Evolutionary conservation across 2,797 vertebrate species (phyloP), one percentile per base, ranked within the genome.

Genomic region (Scolopax bukidnonensis): DNA sequence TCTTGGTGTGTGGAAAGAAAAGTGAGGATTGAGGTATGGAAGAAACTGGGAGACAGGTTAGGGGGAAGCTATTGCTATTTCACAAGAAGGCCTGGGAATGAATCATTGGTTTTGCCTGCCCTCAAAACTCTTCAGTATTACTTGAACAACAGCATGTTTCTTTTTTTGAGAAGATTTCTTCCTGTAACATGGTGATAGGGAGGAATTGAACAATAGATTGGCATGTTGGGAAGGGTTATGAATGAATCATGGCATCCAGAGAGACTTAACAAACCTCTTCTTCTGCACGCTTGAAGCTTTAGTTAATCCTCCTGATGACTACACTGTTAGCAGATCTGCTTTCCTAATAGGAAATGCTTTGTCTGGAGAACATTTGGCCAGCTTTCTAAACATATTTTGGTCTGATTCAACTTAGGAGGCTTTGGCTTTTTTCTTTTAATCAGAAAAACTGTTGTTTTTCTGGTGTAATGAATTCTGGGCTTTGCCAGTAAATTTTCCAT

Each of bases 21-120:
- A 50, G 8, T 54, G 65, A 54, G 32, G 71, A 74, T 1, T 40
- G 28, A 61, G 8, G 6, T 73, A 16, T 25, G 33, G 51, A 69
- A 41, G 41, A 40, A 51, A 8, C 7, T 2, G 8, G 21, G 13
- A 14, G 2, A 8, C 21, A 12, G n/a, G 6, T 5, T 1, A 19
- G 32, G 15, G 18, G 57, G 38, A 47, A 74, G 17, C 47, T 70
- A 5, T 38, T 84, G 16, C 27, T 64, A 0, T 86, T 86, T 84
- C 51, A 60, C 30, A 33, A 12, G 30, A 48, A 74, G 51, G 5
- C 16, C 24, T 43, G 38, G 10, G 21, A 74, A 27, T 11, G 3
- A 65, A 23, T 90, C 12, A 10, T 15, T 43, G 10, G 13, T 40
- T 6, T 74, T 65, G 15, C 28, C 19, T 4, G 9, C 28, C 13